Conservation (phyloP, 2,113 vertebrate genomes). For the Myocastor coypus region DNA sequence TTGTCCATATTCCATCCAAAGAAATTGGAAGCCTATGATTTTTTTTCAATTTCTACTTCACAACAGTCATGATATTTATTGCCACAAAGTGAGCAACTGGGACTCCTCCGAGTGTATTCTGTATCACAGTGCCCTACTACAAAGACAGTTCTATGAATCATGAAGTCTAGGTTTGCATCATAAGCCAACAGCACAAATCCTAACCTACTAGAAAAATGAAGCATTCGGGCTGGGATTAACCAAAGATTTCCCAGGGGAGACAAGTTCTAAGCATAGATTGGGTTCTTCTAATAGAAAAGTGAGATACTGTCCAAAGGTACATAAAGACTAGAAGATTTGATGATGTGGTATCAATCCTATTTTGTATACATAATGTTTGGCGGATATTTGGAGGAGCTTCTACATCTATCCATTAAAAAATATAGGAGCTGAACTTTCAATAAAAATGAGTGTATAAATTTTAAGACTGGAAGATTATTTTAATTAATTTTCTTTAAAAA, state of each 20-base stretch:
- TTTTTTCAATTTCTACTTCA: not conserved
- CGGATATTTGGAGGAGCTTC: not conserved
- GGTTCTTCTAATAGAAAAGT: not conserved
- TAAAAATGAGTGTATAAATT: not conserved
- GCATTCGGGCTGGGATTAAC: not conserved
- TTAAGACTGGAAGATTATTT: not conserved
- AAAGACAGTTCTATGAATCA: not conserved
- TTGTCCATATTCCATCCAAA: not conserved
- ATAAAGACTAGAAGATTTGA: not conserved
- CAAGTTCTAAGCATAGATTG: not conserved
- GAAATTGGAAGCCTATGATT: not conserved
- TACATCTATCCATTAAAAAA: not conserved
- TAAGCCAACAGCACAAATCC: not conserved
- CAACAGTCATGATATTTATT: not conserved
- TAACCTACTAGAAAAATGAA: not conserved
- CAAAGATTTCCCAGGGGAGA: not conserved
- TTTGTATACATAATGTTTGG: not conserved
- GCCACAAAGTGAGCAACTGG: not conserved
- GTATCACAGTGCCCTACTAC: not conserved
- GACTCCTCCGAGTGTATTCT: not conserved
- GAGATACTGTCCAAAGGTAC: not conserved
- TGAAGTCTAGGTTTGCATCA: not conserved
- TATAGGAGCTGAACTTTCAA: not conserved
- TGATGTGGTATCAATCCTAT: not conserved
- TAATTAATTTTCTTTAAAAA: constrained; percentile 9